Percentiles rank a stretch among this genome's conserved stretches.
Evolutionary conservation across 2,113 vertebrate species (phyloP).

Genomic region (Oncorhynchus kisutch): DNA sequence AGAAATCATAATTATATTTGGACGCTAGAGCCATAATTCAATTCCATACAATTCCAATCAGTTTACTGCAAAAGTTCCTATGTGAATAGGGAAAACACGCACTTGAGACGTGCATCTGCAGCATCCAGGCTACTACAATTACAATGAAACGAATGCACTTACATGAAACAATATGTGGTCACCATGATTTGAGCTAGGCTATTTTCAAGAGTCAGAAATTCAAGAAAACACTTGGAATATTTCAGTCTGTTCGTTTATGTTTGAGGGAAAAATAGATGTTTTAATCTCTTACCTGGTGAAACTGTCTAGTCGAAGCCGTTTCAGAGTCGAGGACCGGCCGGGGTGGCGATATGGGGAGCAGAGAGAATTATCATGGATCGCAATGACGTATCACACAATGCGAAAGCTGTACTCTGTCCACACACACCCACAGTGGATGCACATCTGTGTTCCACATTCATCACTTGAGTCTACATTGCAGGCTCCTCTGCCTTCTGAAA

Average conservation of each 20-base stretch:
- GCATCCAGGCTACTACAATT: not conserved
- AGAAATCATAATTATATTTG: not conserved
- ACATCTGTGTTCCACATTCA: slow-evolving; percentile 18
- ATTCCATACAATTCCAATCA: no score
- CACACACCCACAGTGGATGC: not conserved
- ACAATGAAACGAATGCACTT: not conserved
- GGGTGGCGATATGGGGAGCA: slow-evolving; percentile 39
- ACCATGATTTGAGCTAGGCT: no score
- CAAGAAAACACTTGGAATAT: not conserved
- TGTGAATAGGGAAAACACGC: no score
- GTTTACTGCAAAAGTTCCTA: no score
- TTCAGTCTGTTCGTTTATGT: not conserved
- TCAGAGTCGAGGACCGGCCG: slow-evolving; percentile 28
- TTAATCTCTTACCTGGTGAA: slow-evolving; percentile 59
- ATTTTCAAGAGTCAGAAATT: not conserved
- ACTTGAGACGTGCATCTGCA: no score
- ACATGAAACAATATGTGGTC: no score
- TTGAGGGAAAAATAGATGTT: not conserved
- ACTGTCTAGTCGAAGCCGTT: slow-evolving; percentile 40
- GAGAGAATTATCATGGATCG: slow-evolving; percentile 44
- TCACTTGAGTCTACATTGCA: not conserved
- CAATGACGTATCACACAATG: slow-evolving; percentile 69
- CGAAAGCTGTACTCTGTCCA: slow-evolving; percentile 50
- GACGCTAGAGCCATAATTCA: no score
- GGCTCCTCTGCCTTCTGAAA: not conserved